Percentiles rank a stretch among this genome's conserved stretches.
These are phyloP conservation scores for Microctenopoma steveboyesi DNA, from an alignment of 2,797 vertebrate genomes.

Conservation along the genomic window DNA sequence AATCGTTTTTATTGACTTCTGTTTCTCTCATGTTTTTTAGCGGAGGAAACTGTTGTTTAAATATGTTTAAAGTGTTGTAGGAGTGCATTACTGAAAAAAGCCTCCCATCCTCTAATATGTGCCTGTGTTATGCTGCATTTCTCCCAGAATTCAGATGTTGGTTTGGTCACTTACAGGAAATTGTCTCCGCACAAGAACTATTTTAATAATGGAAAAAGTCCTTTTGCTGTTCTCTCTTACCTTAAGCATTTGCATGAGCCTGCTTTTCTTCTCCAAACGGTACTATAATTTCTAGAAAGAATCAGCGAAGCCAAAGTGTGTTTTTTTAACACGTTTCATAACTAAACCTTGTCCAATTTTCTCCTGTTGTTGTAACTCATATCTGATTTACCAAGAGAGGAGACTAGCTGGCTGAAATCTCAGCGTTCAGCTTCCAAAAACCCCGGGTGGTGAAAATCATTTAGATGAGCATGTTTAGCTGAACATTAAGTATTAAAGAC, in stretches of 20 bases:
- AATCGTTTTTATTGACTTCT: too few relatives aligned
- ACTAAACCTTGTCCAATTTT: slow-evolving; percentile 27
- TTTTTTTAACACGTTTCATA: slow-evolving; percentile 14
- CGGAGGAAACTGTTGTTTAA: too few relatives aligned
- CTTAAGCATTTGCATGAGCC: slow-evolving; percentile 7
- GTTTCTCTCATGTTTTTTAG: too few relatives aligned
- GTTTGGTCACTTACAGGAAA: too few relatives aligned
- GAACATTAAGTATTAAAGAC: slow-evolving; percentile 67
- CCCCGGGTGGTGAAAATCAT: slow-evolving; percentile 49
- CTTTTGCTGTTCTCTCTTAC: neutral
- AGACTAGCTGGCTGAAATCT: slow-evolving; percentile 17
- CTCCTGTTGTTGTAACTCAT: slow-evolving; percentile 10
- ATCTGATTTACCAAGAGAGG: slow-evolving; percentile 27
- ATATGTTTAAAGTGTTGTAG: neutral
- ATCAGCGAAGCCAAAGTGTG: neutral
- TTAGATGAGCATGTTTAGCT: slow-evolving; percentile 54
- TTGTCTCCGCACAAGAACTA: too few relatives aligned
- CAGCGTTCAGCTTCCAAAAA: slow-evolving; percentile 28
- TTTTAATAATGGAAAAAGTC: neutral
- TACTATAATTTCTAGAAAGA: slow-evolving; percentile 22
- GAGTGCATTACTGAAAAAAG: neutral
- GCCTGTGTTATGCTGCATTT: neutral
- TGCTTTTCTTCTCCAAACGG: neutral
- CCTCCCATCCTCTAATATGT: neutral
- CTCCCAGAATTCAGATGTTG: too few relatives aligned